Evolutionary conservation across 1,140 invertebrate genomes (phyloP).

Genomic region (Drosophila leontia): DNA sequence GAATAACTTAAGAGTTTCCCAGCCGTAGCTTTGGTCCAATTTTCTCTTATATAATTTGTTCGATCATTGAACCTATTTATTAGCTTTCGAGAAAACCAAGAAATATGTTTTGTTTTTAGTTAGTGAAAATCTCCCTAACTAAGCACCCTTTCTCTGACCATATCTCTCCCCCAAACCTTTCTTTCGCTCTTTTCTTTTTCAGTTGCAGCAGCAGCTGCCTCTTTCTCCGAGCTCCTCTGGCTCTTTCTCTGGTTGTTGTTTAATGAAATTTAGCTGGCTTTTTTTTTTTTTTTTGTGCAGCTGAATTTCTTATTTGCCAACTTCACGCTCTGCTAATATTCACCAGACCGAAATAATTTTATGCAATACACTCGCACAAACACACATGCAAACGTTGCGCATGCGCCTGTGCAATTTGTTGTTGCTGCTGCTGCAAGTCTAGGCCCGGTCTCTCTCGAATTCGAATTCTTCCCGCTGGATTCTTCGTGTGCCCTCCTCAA

Average conservation of each 20-base stretch:
- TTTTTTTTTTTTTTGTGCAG: constrained; percentile 61
- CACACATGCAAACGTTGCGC: constrained; percentile 54
- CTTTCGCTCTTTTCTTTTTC: constrained; percentile 19
- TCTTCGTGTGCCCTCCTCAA: constrained; percentile 59
- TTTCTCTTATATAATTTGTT: constrained; percentile 10
- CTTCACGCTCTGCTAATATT: constrained; percentile 85
- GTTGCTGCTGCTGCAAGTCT: constrained; percentile 25
- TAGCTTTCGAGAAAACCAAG: not conserved
- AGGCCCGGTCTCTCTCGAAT: constrained; percentile 31
- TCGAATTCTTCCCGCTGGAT: constrained; percentile 50
- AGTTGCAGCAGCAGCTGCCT: constrained; percentile 40
- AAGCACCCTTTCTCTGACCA: constrained; percentile 6
- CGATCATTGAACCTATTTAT: constrained; percentile 22
- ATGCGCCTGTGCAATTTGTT: constrained; percentile 60
- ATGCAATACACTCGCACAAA: constrained; percentile 78
- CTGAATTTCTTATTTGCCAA: constrained; percentile 84
- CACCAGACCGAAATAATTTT: constrained; percentile 85
- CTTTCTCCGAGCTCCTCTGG: constrained; percentile 44
- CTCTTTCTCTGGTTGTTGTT: constrained; percentile 60
- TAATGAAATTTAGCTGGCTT: constrained; percentile 73
- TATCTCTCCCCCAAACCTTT: constrained; percentile 16
- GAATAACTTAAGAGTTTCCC: constrained; percentile 5
- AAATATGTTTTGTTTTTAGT: not conserved
- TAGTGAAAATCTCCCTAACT: not conserved
- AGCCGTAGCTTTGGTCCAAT: constrained; percentile 4